Evolutionary conservation across 2,113 vertebrate species (phyloP).

Genomic region (Chloroceryle aenea): DNA sequence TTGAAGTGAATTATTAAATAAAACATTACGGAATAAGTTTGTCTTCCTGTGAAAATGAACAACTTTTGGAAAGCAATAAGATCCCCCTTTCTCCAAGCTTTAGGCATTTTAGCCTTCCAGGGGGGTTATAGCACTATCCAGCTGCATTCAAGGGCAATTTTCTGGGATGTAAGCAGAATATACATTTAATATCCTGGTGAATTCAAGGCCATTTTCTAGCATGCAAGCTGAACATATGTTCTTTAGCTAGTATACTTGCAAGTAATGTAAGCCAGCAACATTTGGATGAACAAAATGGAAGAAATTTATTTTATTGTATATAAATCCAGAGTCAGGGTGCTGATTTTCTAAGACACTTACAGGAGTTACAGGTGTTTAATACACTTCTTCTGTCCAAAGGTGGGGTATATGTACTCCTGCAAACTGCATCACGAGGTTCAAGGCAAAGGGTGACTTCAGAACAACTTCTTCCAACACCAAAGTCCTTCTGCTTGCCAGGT

Average conservation of each 20-base stretch:
- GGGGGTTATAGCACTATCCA: background rate
- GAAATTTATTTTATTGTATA: background rate
- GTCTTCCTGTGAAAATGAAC: background rate
- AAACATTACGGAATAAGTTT: background rate
- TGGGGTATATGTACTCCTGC: background rate
- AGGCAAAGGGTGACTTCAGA: background rate
- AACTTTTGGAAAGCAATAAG: background rate
- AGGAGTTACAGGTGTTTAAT: background rate
- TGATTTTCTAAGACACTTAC: background rate
- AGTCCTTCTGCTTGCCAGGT: background rate
- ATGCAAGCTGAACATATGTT: background rate
- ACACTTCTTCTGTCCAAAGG: background rate
- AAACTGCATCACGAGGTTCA: background rate
- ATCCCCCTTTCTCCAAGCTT: background rate
- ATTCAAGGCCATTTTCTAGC: background rate
- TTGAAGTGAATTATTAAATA: background rate
- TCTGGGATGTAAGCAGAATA: background rate
- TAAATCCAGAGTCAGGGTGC: background rate
- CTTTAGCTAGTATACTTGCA: background rate
- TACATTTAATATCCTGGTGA: background rate
- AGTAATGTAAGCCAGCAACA: background rate
- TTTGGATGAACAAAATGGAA: background rate
- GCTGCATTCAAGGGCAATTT: background rate
- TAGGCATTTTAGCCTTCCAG: background rate
- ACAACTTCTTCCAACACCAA: background rate